A percentile compares a stretch with the other conserved stretches of the same genome.
Conservation (phyloP, 53 echinoderm and acorn worm genomes). For the Holothuria scabra region DNA sequence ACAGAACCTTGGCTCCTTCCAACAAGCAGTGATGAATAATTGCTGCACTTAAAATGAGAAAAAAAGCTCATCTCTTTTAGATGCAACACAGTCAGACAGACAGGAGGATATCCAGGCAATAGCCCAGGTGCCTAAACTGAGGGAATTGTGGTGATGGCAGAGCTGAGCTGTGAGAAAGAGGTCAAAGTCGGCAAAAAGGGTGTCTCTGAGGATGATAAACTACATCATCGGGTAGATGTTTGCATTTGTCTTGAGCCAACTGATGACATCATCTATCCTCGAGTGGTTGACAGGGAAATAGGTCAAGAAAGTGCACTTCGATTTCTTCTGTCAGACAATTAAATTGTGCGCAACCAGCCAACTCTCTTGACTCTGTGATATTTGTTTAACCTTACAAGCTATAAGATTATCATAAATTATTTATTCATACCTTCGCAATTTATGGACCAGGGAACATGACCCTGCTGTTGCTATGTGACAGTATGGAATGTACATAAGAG, state of each 20-base stretch:
- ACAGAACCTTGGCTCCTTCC: constrained; percentile 37
- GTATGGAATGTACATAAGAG: too few relatives aligned
- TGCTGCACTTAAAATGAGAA: constrained; percentile 31
- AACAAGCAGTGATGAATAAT: constrained; percentile 24
- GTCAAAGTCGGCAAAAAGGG: constrained; percentile 1
- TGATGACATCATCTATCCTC: constrained; percentile 16
- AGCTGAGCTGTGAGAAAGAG: background rate
- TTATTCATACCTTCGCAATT: too few relatives aligned
- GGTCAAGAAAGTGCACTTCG: constrained; percentile 25
- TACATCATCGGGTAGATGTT: constrained; percentile 8
- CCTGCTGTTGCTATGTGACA: too few relatives aligned
- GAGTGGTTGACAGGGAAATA: background rate
- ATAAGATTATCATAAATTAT: too few relatives aligned
- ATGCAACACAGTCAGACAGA: background rate
- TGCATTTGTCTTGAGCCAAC: background rate
- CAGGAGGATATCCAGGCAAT: too few relatives aligned
- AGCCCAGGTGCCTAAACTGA: too few relatives aligned
- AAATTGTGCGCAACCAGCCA: too few relatives aligned
- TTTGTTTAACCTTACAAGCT: too few relatives aligned
- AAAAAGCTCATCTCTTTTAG: background rate
- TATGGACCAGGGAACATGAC: too few relatives aligned
- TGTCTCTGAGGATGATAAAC: constrained; percentile 7
- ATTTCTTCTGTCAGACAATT: too few relatives aligned
- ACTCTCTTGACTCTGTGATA: too few relatives aligned
- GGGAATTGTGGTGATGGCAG: background rate